Evolutionary conservation across 2,888 invertebrate genomes (phyloP).

Genomic region (Dastarcus helophoroides): DNA sequence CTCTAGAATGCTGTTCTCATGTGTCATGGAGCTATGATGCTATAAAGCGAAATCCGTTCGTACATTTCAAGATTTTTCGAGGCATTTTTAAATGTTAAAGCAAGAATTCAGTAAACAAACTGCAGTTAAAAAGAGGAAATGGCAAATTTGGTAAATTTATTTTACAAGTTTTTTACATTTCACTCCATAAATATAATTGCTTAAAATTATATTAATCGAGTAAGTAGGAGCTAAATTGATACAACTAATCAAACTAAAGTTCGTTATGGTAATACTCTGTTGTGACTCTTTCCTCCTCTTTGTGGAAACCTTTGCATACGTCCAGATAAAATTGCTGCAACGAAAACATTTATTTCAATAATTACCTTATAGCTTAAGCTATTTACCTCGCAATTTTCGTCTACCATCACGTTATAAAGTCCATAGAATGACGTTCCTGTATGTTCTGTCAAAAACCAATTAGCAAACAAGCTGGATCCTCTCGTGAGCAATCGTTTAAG

Average conservation of each 20-base stretch:
- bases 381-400: constrained; percentile 60
- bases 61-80: too few relatives aligned
- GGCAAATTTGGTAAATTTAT: too few relatives aligned
- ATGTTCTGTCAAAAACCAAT: constrained; percentile 64
- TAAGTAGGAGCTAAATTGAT: too few relatives aligned
- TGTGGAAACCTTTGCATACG: constrained; percentile 67
- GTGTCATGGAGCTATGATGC: too few relatives aligned
- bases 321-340: constrained; percentile 55
- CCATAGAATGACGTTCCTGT: constrained; percentile 68
- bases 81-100: too few relatives aligned
- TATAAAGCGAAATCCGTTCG: too few relatives aligned
- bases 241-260: constrained; percentile 46
- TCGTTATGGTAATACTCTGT: constrained; percentile 75
- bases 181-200: too few relatives aligned
- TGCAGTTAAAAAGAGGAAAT: too few relatives aligned
- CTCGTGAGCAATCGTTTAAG: constrained; percentile 62
- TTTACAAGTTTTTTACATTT: too few relatives aligned
- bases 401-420: constrained; percentile 62
- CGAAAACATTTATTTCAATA: constrained; percentile 18
- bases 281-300: constrained; percentile 70
- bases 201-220: too few relatives aligned
- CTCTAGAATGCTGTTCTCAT: too few relatives aligned
- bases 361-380: constrained; percentile 19
- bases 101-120: too few relatives aligned
- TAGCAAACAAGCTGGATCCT: constrained; percentile 62